These are phyloP conservation scores for Morpho helenor DNA, from an alignment of 2,888 invertebrate species.

Conservation along the genomic window DNA sequence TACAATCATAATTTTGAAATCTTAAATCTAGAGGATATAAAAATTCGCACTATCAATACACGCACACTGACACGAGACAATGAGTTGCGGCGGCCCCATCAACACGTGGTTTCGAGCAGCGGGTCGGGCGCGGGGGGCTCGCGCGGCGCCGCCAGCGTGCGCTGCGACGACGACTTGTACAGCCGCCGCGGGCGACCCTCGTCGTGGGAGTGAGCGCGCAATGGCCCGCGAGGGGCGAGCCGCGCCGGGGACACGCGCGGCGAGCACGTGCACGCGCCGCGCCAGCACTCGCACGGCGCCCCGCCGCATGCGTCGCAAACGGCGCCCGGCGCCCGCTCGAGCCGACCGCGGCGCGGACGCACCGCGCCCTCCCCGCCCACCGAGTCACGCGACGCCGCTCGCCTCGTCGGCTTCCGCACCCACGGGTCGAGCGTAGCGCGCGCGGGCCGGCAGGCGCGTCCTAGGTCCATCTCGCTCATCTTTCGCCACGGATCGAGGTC, in stretches of 20 bases:
- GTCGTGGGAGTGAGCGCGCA: constrained; percentile 48
- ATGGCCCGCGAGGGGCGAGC: constrained; percentile 31
- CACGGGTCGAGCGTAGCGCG: constrained; percentile 29
- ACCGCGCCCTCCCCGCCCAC: constrained; percentile 27
- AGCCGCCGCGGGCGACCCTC: constrained; percentile 51
- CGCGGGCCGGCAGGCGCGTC: constrained; percentile 27
- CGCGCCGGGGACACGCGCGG: constrained; percentile 35
- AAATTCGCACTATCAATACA: constrained; percentile 75
- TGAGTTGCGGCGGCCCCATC: constrained; percentile 19
- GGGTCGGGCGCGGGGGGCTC: constrained; percentile 45
- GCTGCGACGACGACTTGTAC: constrained; percentile 51
- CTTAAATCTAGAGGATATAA: constrained; percentile 71
- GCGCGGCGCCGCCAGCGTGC: constrained; percentile 36
- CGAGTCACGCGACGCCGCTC: constrained; percentile 31
- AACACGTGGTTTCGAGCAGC: constrained; percentile 69
- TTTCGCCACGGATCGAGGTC: constrained; percentile 56
- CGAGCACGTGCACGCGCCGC: constrained; percentile 29
- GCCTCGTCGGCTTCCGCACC: constrained; percentile 29
- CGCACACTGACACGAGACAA: constrained; percentile 40
- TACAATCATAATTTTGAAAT: constrained; percentile 73
- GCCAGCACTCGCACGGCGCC: constrained; percentile 49
- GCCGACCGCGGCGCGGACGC: constrained; percentile 42
- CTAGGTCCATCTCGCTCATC: constrained; percentile 53
- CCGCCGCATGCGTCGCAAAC: constrained; percentile 49
- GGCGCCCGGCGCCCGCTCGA: constrained; percentile 44